Percentiles rank a stretch among this genome's conserved stretches.
Conservation (phyloP, 2,113 vertebrate genomes). For the Narcine bancroftii region DNA sequence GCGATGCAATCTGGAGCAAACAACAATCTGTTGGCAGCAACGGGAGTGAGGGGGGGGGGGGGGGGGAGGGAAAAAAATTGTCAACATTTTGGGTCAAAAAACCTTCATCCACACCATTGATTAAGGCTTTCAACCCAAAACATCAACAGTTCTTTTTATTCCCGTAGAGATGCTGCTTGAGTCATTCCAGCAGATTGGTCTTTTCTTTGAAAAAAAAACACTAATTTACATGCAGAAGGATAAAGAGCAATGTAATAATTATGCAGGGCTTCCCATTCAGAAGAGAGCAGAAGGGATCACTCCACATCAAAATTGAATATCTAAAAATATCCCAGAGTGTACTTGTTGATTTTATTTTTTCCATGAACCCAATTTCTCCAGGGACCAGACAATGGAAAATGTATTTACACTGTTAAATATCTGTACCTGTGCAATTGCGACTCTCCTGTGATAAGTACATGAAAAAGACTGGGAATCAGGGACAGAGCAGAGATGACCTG, state of each 20-base stretch:
- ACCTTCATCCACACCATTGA: too few species aligned
- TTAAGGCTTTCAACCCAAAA: too few species aligned
- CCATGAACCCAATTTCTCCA: neutral
- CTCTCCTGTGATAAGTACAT: neutral
- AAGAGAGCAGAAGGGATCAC: neutral
- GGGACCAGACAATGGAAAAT: conserved; percentile 12
- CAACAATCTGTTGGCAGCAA: too few species aligned
- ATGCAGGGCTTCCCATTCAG: neutral
- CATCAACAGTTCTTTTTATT: too few species aligned
- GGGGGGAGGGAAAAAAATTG: too few species aligned
- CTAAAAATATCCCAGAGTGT: neutral
- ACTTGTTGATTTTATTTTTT: conserved; percentile 23
- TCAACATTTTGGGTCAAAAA: too few species aligned
- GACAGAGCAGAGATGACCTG: neutral
- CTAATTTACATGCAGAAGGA: neutral
- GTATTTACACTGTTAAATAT: neutral
- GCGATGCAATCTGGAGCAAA: too few species aligned
- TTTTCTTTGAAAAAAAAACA: too few species aligned
- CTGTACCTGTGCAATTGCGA: neutral
- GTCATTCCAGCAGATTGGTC: too few species aligned
- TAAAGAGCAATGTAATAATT: neutral
- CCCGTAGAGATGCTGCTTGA: too few species aligned
- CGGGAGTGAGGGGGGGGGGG: too few species aligned
- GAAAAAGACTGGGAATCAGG: neutral
- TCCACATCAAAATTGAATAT: neutral